Evolutionary conservation across 2,888 invertebrate species (phyloP).

Genomic region (Caenorhabditis wallacei): DNA sequence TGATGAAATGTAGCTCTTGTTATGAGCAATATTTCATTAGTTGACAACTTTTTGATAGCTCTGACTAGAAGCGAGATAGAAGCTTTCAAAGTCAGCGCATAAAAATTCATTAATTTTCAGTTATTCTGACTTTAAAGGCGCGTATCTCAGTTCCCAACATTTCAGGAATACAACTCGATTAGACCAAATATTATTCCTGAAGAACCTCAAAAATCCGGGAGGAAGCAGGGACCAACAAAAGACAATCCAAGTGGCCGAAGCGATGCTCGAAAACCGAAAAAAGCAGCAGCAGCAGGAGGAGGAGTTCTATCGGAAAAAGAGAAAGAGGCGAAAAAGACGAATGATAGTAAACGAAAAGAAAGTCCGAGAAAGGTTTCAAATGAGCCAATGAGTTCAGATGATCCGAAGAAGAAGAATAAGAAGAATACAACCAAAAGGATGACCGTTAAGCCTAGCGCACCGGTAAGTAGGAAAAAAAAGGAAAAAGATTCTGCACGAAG

Average conservation of each 20-base stretch:
- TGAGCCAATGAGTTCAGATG: not conserved
- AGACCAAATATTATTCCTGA: not conserved
- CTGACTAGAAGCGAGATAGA: too few species aligned
- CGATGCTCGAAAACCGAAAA: not conserved
- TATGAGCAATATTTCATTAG: too few species aligned
- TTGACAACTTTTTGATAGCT: too few species aligned
- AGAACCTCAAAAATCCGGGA: not conserved
- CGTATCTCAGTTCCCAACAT: not conserved
- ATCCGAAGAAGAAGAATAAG: not conserved
- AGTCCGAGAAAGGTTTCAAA: not conserved
- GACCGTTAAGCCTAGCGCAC: not conserved
- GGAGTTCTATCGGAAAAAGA: too few species aligned
- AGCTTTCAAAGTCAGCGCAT: too few species aligned
- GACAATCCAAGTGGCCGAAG: slow-evolving; percentile 5
- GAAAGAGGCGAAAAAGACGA: not conserved
- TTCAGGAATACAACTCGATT: slow-evolving; percentile 5
- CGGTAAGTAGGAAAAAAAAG: too few species aligned
- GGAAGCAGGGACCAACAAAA: not conserved
- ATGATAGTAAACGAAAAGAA: not conserved
- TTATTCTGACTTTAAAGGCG: too few species aligned
- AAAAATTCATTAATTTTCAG: too few species aligned
- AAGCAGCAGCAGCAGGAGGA: not conserved
- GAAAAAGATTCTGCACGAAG: slow-evolving; percentile 71
- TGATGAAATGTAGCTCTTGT: too few species aligned
- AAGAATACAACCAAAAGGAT: not conserved